Conservation (phyloP, 2,888 invertebrate genomes). For the Tuberolachnus salignus region DNA sequence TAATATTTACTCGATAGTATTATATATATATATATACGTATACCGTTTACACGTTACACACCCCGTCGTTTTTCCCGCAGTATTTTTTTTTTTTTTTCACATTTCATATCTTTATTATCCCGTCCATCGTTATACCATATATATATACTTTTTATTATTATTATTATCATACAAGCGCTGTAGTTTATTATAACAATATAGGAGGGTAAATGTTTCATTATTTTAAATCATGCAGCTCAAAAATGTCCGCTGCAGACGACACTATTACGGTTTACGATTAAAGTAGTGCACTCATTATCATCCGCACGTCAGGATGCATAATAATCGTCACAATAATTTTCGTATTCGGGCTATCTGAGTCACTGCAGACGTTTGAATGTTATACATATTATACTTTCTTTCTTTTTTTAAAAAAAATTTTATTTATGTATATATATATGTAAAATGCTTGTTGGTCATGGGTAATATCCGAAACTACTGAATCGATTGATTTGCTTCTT, state of each 20-base stretch:
- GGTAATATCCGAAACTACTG: too few species aligned
- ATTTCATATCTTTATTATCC: not conserved
- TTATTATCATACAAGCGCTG: not conserved
- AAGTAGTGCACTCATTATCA: not conserved
- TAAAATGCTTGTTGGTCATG: too few species aligned
- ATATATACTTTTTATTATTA: not conserved
- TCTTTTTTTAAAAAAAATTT: too few species aligned
- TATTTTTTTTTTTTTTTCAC: conserved; percentile 9
- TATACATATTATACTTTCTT: too few species aligned
- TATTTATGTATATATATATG: too few species aligned
- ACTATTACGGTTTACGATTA: not conserved
- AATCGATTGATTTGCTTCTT: too few species aligned
- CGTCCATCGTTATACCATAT: not conserved
- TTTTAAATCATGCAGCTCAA: not conserved
- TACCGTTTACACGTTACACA: not conserved
- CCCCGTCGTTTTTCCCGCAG: too few species aligned
- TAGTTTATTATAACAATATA: conserved; percentile 1
- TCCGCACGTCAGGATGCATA: too few species aligned
- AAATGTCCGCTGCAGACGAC: not conserved
- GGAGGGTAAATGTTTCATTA: not conserved
- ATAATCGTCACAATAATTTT: too few species aligned
- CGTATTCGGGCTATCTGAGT: too few species aligned
- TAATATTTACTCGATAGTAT: conserved; percentile 8
- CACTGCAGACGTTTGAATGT: too few species aligned
- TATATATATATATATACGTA: too few species aligned